These are phyloP conservation scores for Pocillopora verrucosa DNA, from an alignment of 64 coral and sea anemone species.

Conservation along the genomic window DNA sequence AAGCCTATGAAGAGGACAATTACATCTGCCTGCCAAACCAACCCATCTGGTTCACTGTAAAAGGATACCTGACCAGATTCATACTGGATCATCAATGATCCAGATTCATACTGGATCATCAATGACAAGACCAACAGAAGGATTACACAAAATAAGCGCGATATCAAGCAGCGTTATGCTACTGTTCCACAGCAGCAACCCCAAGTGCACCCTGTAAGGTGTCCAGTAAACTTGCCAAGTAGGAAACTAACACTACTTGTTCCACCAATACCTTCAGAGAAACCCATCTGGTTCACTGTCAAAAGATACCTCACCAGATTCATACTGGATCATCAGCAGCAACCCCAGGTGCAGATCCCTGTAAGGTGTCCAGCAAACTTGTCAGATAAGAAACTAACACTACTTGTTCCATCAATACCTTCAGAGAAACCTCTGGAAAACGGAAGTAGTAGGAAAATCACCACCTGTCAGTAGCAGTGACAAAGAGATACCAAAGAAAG, in stretches of 20 bases:
- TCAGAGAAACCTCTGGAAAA: neutral
- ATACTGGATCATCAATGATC: conserved; percentile 26
- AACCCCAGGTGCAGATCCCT: neutral
- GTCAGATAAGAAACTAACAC: neutral
- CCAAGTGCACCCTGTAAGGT: neutral
- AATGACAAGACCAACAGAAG: conserved; percentile 44
- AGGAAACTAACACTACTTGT: neutral
- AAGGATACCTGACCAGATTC: too few relatives aligned
- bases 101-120: neutral
- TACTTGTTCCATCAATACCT: neutral
- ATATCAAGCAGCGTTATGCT: conserved; percentile 49
- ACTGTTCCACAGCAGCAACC: conserved; percentile 32
- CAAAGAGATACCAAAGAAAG: neutral
- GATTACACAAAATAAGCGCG: conserved; percentile 33
- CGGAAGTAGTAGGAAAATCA: neutral
- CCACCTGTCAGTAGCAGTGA: neutral
- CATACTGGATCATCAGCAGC: too few relatives aligned
- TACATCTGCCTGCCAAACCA: conserved; percentile 13
- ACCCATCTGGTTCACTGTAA: conserved; percentile 38
- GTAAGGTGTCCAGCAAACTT: conserved; percentile 12
- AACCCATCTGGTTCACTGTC: neutral
- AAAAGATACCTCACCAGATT: too few relatives aligned
- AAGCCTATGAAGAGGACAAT: conserved; percentile 41
- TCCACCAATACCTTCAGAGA: neutral
- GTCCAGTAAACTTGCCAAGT: conserved; percentile 12